Base-by-base conservation (phyloP, 2,888 invertebrate genomes). In the Drosophila koepferae region DNA sequence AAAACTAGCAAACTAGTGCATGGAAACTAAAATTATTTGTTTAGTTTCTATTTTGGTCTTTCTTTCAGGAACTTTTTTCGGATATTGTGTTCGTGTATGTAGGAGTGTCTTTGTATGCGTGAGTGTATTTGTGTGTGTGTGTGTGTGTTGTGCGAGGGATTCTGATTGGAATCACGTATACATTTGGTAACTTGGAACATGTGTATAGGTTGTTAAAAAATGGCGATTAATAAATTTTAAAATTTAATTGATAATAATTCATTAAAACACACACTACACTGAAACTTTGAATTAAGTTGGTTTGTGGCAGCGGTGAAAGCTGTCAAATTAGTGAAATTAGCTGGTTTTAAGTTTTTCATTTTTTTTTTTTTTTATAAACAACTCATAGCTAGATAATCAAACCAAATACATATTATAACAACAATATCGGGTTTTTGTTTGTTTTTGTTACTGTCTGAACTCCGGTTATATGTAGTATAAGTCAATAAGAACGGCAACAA, bases 191-290 rank as follows among this genome's bases (percentile, higher is more conserved):
- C 81, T 90, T 86, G 86, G 70, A 80, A 90, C 89, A 90, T 91
- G 91, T 91, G 91, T 91, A 91, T 90, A 90, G 84, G 88, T 91
- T 91, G 91, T 90, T 91, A 80, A 82, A 66, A 64, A 60, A 70
- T 68, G 49, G 34, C 16, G 53, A 54, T 55, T 71, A 81, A 75
- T 75, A 53, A 72, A 68, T 73, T 74, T 20, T 23, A 77, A 68
- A 64, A 72, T 77, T 66, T 58, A 63, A 66, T 71, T 65, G 65
- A 65, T 72, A 62, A 71, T 58, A 65, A 70, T 82, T 82, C 68
- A 70, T 74, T 78, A 74, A 78, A 70, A 91, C 86, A 91, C 91
- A 92, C 91, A 91, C 90, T 91, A 92, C 91, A 86, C 84, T 86
- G 82, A 78, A 79, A 72, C 73, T 63, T 63, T 48, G 44, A 72